These are phyloP conservation scores for Nomada hirtipes DNA, from an alignment of 2,888 invertebrate genomes.

Conservation along the genomic window DNA sequence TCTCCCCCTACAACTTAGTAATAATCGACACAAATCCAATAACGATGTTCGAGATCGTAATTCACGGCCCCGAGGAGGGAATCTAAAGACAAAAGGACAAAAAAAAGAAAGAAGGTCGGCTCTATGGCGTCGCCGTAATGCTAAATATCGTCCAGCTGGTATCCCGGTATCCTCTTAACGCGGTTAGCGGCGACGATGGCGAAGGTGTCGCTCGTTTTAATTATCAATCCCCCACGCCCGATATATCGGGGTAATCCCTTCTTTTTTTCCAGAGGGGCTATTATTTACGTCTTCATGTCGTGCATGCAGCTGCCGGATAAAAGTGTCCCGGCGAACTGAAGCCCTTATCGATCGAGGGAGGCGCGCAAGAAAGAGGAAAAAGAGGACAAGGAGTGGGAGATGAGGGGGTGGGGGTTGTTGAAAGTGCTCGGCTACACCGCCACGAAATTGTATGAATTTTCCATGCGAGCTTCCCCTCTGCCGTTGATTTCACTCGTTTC, in stretches of 20 bases:
- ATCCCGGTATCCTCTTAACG: slow-evolving; percentile 19
- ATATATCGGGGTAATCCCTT: slow-evolving; percentile 41
- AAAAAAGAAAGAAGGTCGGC: neutral
- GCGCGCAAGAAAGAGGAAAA: slow-evolving; percentile 37
- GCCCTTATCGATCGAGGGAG: slow-evolving; percentile 58
- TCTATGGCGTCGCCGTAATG: neutral
- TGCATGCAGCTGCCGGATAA: slow-evolving; percentile 59
- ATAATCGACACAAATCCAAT: neutral
- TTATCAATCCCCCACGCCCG: slow-evolving; percentile 44
- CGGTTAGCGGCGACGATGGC: slow-evolving; percentile 30
- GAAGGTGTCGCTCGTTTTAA: slow-evolving; percentile 51
- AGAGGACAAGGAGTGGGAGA: slow-evolving; percentile 16
- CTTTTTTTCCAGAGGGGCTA: slow-evolving; percentile 31
- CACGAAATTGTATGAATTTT: slow-evolving; percentile 69
- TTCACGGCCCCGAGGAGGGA: neutral
- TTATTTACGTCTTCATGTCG: slow-evolving; percentile 63
- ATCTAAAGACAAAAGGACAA: no score
- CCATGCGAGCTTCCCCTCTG: slow-evolving; percentile 52
- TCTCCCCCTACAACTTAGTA: neutral
- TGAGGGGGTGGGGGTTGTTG: slow-evolving; percentile 18
- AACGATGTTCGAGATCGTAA: neutral
- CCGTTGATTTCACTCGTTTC: slow-evolving; percentile 51
- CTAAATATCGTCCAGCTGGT: slow-evolving; percentile 33
- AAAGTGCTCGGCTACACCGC: slow-evolving; percentile 55
- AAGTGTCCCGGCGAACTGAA: slow-evolving; percentile 63